These are phyloP conservation scores for Hydractinia echinata DNA, from an alignment of 30 jellyfish, hydroid and myxozoan genomes.

Conservation along the genomic window DNA sequence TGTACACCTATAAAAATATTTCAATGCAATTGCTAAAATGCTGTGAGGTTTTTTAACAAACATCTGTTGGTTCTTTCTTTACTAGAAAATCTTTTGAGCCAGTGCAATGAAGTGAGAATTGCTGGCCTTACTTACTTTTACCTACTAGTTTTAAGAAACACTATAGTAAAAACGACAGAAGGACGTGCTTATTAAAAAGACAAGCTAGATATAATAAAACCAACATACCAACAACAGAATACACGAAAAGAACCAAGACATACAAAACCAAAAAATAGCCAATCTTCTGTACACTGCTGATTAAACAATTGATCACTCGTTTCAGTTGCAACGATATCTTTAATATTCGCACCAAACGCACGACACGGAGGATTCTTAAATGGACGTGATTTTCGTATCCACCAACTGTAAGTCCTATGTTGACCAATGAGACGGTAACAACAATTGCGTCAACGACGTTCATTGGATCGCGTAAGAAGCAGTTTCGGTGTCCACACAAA, in stretches of 20 bases:
- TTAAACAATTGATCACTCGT: constrained; percentile 63
- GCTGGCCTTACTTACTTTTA: too few species aligned
- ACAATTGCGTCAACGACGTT: constrained; percentile 61
- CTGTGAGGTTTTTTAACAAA: too few species aligned
- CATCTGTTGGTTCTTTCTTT: too few species aligned
- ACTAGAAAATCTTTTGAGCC: too few species aligned
- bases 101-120: too few species aligned
- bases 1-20: constrained; percentile 32
- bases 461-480: constrained; percentile 64
- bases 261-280: constrained; percentile 55
- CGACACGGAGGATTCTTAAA: constrained; percentile 52
- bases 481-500: constrained; percentile 52
- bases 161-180: too few species aligned
- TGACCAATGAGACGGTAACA: constrained; percentile 27
- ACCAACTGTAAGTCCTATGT: constrained; percentile 11
- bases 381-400: constrained; percentile 38
- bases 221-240: constrained; percentile 69
- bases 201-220: too few species aligned
- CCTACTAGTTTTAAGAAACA: too few species aligned
- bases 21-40: not conserved
- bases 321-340: constrained; percentile 45
- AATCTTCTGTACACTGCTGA: constrained; percentile 48
- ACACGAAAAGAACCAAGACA: constrained; percentile 54
- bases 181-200: too few species aligned
- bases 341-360: constrained; percentile 69